A percentile compares a stretch with the other conserved stretches of the same genome.
Evolutionary conservation across 2,113 vertebrate species (phyloP).

Genomic region (Philantomba maxwellii): DNA sequence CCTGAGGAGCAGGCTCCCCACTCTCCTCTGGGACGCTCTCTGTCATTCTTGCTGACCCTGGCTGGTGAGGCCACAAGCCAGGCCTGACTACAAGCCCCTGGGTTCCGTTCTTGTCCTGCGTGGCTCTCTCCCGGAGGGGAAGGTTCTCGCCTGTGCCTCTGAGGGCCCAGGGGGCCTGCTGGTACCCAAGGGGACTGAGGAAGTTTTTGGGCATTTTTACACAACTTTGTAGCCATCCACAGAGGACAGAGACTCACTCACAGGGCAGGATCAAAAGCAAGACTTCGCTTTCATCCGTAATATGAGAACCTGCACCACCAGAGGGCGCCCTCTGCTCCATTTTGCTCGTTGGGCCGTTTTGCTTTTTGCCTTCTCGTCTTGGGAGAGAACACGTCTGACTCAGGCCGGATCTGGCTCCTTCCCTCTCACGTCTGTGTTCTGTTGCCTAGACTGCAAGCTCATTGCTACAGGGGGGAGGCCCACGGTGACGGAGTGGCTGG

Average conservation of each 20-base stretch:
- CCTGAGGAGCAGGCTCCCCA: neutral
- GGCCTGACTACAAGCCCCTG: neutral
- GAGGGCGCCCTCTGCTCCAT: neutral
- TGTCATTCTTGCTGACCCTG: neutral
- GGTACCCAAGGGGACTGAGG: neutral
- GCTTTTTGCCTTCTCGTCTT: neutral
- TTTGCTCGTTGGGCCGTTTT: fast-evolving
- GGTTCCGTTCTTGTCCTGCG: neutral
- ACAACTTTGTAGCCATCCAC: neutral
- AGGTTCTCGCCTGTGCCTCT: neutral
- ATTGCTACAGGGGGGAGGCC: neutral
- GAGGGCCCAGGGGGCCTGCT: neutral
- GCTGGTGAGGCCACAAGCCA: neutral
- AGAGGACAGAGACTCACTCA: neutral
- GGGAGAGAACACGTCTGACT: neutral
- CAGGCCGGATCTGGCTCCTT: neutral
- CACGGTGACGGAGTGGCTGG: neutral
- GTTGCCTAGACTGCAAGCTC: neutral
- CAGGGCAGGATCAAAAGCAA: neutral
- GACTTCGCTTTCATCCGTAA: fast-evolving
- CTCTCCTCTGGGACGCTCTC: neutral
- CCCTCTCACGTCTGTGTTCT: neutral
- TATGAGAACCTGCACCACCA: neutral
- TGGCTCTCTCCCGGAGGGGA: neutral
- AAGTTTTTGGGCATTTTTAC: neutral